Base-by-base conservation (phyloP, 2,888 invertebrate genomes). In the Diarsia mendica region DNA sequence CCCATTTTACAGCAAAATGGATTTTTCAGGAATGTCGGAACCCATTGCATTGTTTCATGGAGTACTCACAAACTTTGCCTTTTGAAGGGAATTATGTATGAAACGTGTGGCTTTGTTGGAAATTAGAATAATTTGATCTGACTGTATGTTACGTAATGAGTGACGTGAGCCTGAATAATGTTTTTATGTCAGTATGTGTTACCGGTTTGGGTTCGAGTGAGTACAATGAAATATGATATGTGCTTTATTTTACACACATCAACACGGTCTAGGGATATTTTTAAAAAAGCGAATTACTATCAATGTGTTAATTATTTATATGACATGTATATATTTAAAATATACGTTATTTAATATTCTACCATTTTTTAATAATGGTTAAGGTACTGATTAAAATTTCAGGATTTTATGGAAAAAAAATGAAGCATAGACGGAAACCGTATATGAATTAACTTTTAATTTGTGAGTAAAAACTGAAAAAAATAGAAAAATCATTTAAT, bases 51-150 rank as follows among this genome's bases (percentile, higher is more conserved):
- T 82, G 72, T 79, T 77, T 67, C 55, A 75, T 72, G 33, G 69
- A 74, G 74, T 81, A 81, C 84, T 81, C 77, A 76, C 72, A 72
- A 82, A 82, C 73, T 82, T 84, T 55, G 63, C 64, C 60, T 74
- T 81, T 66, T 69, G 55, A 84, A 65, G 74, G 48, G 73, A 80
- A 75, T 75, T 80, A 84, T 83, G 81, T 74, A 84, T 75, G 77
- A 72, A 69, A 63, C 77, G 77, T 53, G 69, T 61, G 61, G 72
- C 74, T 67, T 81, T 73, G 84, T 74, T 76, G 67, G 3, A 73
- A 77, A 81, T 83, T 83, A 75, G 64, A 81, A 81, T 83, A 81
- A 84, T 81, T 81, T 77, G 70, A 81, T 84, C 20, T 10, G 81
- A 75, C 60, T 55, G 72, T 72, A 64, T 63, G 79, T 18, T 23